These are phyloP conservation scores for Dolichoris vasculosae DNA, from an alignment of 1,140 invertebrate species.

Conservation along the genomic window DNA sequence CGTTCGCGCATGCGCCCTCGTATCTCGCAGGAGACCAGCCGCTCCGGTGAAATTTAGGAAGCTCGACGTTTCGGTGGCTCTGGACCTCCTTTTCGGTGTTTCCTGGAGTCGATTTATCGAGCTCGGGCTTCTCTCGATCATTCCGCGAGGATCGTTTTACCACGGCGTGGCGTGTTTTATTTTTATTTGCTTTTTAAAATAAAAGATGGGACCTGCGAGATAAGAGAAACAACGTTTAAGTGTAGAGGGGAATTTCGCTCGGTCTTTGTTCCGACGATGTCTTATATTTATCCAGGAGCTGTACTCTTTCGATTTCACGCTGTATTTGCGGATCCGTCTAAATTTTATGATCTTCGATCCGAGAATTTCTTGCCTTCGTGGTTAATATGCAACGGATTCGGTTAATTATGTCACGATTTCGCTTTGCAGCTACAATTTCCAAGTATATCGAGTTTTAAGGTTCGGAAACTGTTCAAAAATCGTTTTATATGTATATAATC, in stretches of 20 bases:
- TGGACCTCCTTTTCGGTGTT: constrained; percentile 15
- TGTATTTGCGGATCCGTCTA: neutral
- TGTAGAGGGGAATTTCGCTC: neutral
- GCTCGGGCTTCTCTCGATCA: neutral
- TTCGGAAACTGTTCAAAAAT: neutral
- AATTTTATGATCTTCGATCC: too few species aligned
- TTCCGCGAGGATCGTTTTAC: constrained; percentile 13
- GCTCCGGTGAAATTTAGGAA: constrained; percentile 14
- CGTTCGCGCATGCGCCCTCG: neutral
- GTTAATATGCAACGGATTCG: neutral
- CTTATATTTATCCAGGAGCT: neutral
- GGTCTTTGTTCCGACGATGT: neutral
- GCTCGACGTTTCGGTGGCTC: constrained; percentile 28
- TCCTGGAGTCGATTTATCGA: constrained; percentile 2
- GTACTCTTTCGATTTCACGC: neutral
- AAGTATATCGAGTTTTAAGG: neutral
- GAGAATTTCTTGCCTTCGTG: too few species aligned
- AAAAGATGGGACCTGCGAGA: neutral
- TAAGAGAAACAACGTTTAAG: neutral
- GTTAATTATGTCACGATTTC: neutral
- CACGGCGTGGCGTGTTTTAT: neutral
- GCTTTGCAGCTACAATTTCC: neutral
- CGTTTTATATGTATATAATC: neutral
- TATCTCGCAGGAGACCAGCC: neutral
- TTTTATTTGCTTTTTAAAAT: neutral